Evolutionary conservation across 2,113 vertebrate species (phyloP).

Genomic region (Corythornis vintsioides): DNA sequence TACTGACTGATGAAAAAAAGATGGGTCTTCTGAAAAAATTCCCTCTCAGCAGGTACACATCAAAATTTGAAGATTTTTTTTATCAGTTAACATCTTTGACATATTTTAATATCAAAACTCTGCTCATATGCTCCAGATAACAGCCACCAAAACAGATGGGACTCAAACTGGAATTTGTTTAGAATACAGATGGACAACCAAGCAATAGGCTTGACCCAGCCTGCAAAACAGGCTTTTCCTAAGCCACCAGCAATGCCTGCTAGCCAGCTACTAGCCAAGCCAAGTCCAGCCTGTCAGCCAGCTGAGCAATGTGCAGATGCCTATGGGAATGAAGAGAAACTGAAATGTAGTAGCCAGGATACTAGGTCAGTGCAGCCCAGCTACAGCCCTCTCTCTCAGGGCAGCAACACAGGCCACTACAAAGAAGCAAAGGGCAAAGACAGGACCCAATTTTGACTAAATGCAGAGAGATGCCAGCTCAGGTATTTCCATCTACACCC

Average conservation of each 20-base stretch:
- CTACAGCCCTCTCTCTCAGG: background rate
- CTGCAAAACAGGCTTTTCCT: slow-evolving; percentile 30
- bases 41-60: background rate
- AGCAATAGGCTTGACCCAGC: background rate
- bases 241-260: background rate
- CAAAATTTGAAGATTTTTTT: background rate
- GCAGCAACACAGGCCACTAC: background rate
- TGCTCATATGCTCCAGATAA: background rate
- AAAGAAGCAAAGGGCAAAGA: background rate
- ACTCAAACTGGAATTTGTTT: slow-evolving; percentile 23
- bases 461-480: background rate
- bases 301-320: background rate
- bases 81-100: background rate
- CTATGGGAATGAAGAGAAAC: background rate
- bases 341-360: background rate
- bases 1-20: background rate
- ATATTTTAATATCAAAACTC: background rate
- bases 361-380: background rate
- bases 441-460: background rate
- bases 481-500: background rate
- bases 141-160: background rate
- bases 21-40: background rate
- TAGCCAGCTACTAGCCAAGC: background rate
- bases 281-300: background rate
- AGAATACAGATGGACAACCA: slow-evolving; percentile 12